Evolutionary conservation across 1,140 invertebrate genomes (phyloP).

Genomic region (Neotoxoptera formosana): DNA sequence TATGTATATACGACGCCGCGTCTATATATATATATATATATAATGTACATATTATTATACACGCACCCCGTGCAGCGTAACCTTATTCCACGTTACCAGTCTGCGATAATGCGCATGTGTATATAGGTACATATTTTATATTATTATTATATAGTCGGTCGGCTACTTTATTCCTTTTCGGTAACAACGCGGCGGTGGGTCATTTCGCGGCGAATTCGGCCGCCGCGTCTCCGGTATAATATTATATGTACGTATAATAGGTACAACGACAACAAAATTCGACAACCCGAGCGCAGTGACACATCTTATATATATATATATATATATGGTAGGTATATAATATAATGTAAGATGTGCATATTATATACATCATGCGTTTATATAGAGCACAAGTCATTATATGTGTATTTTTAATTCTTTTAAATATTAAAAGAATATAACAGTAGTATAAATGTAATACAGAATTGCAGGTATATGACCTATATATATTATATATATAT

Average conservation of each 20-base stretch:
- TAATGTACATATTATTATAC: not conserved
- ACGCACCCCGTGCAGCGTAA: not conserved
- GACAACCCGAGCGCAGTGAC: not conserved
- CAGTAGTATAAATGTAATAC: not conserved
- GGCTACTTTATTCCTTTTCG: not conserved
- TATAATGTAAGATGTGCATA: not conserved
- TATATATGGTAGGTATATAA: too few relatives aligned
- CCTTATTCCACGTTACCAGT: not conserved
- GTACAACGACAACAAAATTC: not conserved
- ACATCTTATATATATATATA: not conserved
- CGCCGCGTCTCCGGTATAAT: not conserved
- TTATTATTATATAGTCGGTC: not conserved
- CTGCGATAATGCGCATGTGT: not conserved
- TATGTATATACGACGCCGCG: not conserved
- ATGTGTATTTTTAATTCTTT: not conserved
- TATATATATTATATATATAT: too few relatives aligned
- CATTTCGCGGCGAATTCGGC: not conserved
- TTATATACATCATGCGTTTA: too few relatives aligned
- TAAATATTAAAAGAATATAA: too few relatives aligned
- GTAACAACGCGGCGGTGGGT: conserved; percentile 1
- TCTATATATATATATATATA: not conserved
- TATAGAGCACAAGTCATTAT: not conserved
- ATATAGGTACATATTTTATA: too few relatives aligned
- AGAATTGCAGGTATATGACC: not conserved
- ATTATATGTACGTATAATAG: not conserved